These are phyloP conservation scores for Strigamia crassipes DNA, from an alignment of 2,888 invertebrate species.

Conservation along the genomic window DNA sequence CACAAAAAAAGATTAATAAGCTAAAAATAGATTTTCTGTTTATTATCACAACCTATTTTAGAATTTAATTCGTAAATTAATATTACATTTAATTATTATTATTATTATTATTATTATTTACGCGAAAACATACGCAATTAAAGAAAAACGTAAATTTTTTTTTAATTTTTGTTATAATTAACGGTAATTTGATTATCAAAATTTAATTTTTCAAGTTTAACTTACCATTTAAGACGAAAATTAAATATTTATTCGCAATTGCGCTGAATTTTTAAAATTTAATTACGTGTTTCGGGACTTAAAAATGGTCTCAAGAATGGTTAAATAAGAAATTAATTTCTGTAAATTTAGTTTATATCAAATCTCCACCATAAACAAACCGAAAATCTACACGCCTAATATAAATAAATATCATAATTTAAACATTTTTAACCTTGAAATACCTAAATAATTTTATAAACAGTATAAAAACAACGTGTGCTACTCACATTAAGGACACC, in stretches of 20 bases:
- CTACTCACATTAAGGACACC: constrained; percentile 56
- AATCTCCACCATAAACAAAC: not conserved
- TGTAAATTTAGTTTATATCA: not conserved
- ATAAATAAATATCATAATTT: not conserved
- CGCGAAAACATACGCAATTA: too few species aligned
- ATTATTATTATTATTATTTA: too few species aligned
- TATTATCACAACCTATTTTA: not conserved
- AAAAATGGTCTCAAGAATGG: not conserved
- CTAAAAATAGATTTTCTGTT: not conserved
- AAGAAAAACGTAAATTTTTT: too few species aligned
- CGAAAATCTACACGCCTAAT: constrained; percentile 7
- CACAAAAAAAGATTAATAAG: not conserved
- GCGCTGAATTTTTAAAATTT: not conserved
- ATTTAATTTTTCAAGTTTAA: too few species aligned
- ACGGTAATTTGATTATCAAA: too few species aligned
- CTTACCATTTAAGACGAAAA: too few species aligned
- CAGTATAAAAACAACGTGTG: too few species aligned
- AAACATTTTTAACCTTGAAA: not conserved
- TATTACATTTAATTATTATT: not conserved
- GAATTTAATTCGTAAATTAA: not conserved
- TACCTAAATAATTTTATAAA: not conserved
- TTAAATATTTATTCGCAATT: too few species aligned
- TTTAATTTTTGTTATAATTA: too few species aligned
- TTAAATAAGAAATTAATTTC: not conserved
- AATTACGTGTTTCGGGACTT: not conserved